Evolutionary conservation across 2,888 invertebrate genomes (phyloP).

Genomic region (Harmothoe impar): DNA sequence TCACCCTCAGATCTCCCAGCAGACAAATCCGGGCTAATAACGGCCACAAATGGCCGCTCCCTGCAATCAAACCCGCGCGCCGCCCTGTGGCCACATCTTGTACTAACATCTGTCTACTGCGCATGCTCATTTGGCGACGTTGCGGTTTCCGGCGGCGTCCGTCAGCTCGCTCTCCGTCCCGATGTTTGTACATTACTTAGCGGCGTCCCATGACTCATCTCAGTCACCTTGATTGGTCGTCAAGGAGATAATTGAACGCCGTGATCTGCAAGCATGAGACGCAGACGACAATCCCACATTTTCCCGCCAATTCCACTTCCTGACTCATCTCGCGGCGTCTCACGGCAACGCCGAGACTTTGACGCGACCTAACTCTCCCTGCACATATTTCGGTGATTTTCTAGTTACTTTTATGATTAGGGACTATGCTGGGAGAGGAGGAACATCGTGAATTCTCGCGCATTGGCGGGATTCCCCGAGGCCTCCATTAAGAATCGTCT

Average conservation of each 20-base stretch:
- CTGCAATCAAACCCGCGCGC: no score
- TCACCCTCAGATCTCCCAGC: no score
- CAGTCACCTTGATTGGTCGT: neutral
- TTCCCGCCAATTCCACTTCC: conserved; percentile 17
- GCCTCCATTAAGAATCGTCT: conserved; percentile 1
- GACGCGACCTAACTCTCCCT: neutral
- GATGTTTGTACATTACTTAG: conserved; percentile 23
- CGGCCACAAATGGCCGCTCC: no score
- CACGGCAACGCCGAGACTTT: neutral
- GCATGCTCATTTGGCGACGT: conserved; percentile 7
- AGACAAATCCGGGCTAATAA: no score
- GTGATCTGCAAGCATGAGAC: neutral
- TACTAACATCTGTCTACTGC: neutral
- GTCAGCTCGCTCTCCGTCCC: neutral
- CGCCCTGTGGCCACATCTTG: no score
- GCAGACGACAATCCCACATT: conserved; percentile 12
- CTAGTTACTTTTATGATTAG: neutral
- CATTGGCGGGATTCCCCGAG: neutral
- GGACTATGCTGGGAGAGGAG: neutral
- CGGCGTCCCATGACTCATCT: conserved; percentile 15
- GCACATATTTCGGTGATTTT: neutral
- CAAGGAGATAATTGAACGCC: conserved; percentile 10
- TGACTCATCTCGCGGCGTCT: conserved; percentile 22
- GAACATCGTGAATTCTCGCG: neutral
- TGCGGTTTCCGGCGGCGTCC: conserved; percentile 10